Conservation (phyloP, 2,113 vertebrate genomes). For the Prietella phreatophila region DNA sequence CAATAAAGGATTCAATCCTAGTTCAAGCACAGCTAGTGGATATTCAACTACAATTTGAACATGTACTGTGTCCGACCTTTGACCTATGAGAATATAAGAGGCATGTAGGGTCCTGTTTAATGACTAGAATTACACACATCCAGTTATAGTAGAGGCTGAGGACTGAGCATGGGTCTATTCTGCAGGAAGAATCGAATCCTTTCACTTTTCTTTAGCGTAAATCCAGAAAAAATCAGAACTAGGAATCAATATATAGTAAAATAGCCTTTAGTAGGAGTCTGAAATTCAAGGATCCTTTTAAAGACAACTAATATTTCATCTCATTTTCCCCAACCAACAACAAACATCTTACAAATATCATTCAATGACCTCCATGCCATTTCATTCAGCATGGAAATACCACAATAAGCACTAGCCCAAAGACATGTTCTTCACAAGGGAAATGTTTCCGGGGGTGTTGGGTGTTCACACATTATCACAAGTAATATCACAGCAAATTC, state of each 20-base stretch:
- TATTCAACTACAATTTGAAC: constrained; percentile 12
- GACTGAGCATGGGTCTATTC: not conserved
- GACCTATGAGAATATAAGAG: constrained; percentile 29
- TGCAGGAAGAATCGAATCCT: not conserved
- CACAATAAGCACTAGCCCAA: constrained; percentile 16
- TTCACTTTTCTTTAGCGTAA: constrained; percentile 21
- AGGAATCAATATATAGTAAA: constrained; percentile 27
- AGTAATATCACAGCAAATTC: not conserved
- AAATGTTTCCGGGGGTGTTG: not conserved
- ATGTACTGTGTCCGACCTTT: constrained; percentile 15
- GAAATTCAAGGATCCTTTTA: not conserved
- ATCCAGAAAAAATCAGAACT: constrained; percentile 7
- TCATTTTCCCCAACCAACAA: not conserved
- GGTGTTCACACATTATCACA: not conserved
- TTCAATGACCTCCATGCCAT: not conserved
- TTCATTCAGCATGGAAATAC: constrained; percentile 35
- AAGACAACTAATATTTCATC: not conserved
- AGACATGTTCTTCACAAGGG: constrained; percentile 3
- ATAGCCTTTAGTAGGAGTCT: not conserved
- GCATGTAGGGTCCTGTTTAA: constrained; percentile 24
- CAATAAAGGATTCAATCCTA: not conserved
- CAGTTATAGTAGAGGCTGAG: not conserved
- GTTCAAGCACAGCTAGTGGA: constrained; percentile 9
- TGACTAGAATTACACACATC: constrained; percentile 3
- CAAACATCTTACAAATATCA: constrained; percentile 14